Evolutionary conservation across 2,888 invertebrate species (phyloP).

Genomic region (Silvanus unidentatus): DNA sequence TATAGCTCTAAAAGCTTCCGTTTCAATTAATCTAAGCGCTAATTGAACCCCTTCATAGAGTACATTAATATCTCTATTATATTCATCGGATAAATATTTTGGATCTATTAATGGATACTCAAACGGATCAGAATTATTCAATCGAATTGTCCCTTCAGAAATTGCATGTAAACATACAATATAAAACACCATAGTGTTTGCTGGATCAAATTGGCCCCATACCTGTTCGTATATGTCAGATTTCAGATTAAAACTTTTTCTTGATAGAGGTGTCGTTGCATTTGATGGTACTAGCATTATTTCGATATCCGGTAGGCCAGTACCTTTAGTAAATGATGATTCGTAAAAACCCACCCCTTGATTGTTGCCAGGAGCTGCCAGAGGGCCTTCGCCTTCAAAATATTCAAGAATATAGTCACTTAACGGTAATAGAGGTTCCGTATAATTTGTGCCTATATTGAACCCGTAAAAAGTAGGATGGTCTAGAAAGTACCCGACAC

Average conservation of each 20-base stretch:
- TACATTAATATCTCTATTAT: conserved; percentile 45
- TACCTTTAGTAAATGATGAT: conserved; percentile 21
- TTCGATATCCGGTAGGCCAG: conserved; percentile 29
- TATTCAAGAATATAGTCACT: conserved; percentile 15
- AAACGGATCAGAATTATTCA: conserved; percentile 16
- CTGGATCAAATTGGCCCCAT: conserved; percentile 28
- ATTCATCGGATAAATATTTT: conserved; percentile 57
- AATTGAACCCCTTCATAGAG: conserved; percentile 50
- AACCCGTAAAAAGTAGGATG: conserved; percentile 66
- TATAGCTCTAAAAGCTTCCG: conserved; percentile 49
- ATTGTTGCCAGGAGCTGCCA: conserved; percentile 22
- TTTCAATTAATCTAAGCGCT: conserved; percentile 44
- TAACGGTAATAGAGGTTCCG: neutral
- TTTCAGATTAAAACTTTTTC: no score
- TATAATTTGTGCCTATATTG: conserved; percentile 59
- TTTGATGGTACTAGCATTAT: conserved; percentile 49
- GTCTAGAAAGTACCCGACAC: conserved; percentile 71
- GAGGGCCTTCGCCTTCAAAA: conserved; percentile 17
- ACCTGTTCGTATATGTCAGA: conserved; percentile 35
- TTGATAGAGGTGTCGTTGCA: conserved; percentile 19
- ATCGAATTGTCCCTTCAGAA: conserved; percentile 18
- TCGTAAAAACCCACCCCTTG: conserved; percentile 28
- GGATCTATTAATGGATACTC: conserved; percentile 54
- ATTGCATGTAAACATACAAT: conserved; percentile 17
- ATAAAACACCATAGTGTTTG: conserved; percentile 36